Evolutionary conservation across 2,888 invertebrate species (phyloP).

Genomic region (Dynastes hyllus): DNA sequence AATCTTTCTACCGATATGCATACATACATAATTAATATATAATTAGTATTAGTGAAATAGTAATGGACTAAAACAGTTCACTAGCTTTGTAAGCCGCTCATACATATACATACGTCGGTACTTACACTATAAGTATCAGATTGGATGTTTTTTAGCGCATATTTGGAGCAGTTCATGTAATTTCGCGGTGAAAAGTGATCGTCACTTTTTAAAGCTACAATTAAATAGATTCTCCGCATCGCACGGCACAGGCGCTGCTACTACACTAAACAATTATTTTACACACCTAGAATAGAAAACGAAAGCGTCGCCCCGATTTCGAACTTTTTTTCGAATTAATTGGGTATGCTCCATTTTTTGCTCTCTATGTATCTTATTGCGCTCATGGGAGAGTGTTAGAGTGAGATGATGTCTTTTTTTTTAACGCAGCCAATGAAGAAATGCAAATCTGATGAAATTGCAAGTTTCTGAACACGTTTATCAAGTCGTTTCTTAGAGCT

Average conservation of each 20-base stretch:
- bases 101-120: not conserved
- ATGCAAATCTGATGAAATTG: no score
- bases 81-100: not conserved
- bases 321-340: conserved; percentile 30
- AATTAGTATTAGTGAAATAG: not conserved
- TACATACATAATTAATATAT: not conserved
- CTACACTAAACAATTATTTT: not conserved
- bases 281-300: conserved; percentile 24
- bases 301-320: conserved; percentile 16
- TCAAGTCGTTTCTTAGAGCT: no score
- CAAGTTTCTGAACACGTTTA: no score
- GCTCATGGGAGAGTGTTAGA: no score
- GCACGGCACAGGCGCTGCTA: not conserved
- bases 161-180: conserved; percentile 6
- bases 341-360: conserved; percentile 22
- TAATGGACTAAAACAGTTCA: not conserved
- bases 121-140: not conserved
- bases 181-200: conserved; percentile 25
- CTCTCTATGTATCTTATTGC: conserved; percentile 17
- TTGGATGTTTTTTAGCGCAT: not conserved
- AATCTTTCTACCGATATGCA: no score
- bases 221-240: conserved; percentile 12
- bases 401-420: no score
- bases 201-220: conserved; percentile 30
- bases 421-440: no score